These are phyloP conservation scores for Esperia sulphurella DNA, from an alignment of 2,888 invertebrate genomes.

Conservation along the genomic window DNA sequence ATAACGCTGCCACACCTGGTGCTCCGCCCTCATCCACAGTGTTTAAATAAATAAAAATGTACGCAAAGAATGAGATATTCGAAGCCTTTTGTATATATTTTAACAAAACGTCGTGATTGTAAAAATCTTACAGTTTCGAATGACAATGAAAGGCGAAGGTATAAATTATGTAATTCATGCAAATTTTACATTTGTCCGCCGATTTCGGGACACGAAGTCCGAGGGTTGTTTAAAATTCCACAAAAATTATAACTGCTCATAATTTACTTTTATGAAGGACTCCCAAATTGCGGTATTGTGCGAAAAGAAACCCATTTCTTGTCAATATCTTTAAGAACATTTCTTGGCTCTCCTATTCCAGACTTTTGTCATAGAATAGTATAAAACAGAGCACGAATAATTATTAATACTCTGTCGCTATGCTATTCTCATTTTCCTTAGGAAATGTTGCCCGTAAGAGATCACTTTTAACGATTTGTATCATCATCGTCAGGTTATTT, in stretches of 20 bases:
- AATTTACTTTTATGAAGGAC: slow-evolving; percentile 30
- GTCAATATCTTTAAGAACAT: slow-evolving; percentile 21
- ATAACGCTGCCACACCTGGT: too few species aligned
- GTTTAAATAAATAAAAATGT: too few species aligned
- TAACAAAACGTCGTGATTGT: slow-evolving; percentile 20
- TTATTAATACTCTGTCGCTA: too few species aligned
- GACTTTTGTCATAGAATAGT: too few species aligned
- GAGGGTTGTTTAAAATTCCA: slow-evolving; percentile 41
- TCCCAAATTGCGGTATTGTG: slow-evolving; percentile 50
- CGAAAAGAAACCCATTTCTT: slow-evolving; percentile 25
- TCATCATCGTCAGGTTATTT: too few species aligned
- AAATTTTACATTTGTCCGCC: slow-evolving; percentile 43
- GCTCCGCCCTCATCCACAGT: too few species aligned
- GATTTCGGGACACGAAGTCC: slow-evolving; percentile 23
- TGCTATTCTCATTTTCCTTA: too few species aligned
- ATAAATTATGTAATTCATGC: slow-evolving; percentile 61
- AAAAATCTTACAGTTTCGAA: slow-evolving; percentile 21
- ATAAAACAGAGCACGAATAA: too few species aligned
- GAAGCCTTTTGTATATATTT: neutral
- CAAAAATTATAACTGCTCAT: slow-evolving; percentile 39
- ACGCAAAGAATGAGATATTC: neutral
- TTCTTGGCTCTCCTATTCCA: neutral
- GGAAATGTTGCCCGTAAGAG: too few species aligned
- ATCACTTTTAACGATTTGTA: too few species aligned
- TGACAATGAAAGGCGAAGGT: slow-evolving; percentile 34